Evolutionary conservation across 2,888 invertebrate genomes (phyloP).

Genomic region (Polydesmus complanatus): DNA sequence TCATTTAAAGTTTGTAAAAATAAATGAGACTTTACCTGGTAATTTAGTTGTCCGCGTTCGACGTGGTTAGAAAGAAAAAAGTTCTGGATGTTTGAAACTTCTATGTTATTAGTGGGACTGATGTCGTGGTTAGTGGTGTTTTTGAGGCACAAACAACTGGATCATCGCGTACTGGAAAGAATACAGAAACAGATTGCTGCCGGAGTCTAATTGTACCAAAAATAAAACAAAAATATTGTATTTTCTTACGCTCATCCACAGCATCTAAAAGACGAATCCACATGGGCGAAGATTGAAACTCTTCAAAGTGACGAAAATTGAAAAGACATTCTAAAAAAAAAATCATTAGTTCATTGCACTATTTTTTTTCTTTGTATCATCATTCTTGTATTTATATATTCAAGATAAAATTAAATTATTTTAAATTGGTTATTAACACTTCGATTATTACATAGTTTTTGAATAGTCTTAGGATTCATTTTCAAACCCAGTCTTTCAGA

Average conservation of each 20-base stretch:
- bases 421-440: too few relatives aligned
- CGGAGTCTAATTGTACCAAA: constrained; percentile 31
- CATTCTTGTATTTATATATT: too few relatives aligned
- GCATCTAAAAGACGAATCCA: not conserved
- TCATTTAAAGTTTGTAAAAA: not conserved
- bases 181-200: constrained; percentile 57
- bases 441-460: too few relatives aligned
- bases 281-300: not conserved
- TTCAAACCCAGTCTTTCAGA: too few relatives aligned
- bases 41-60: constrained; percentile 65
- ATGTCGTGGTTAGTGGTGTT: constrained; percentile 50
- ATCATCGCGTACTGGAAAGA: constrained; percentile 49
- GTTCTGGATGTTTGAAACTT: constrained; percentile 68
- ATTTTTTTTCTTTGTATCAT: too few relatives aligned
- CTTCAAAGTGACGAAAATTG: not conserved
- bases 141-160: constrained; percentile 49
- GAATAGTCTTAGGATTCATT: too few relatives aligned
- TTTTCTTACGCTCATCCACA: too few relatives aligned
- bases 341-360: not conserved
- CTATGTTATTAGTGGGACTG: constrained; percentile 50
- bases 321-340: not conserved
- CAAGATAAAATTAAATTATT: too few relatives aligned
- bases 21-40: constrained; percentile 4
- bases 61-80: constrained; percentile 68
- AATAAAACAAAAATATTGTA: too few relatives aligned